Percentiles rank a stretch among this genome's conserved stretches.
phyloP scores from a whole-genome alignment of 2,888 invertebrate species.

The Chesias legatella region DNA sequence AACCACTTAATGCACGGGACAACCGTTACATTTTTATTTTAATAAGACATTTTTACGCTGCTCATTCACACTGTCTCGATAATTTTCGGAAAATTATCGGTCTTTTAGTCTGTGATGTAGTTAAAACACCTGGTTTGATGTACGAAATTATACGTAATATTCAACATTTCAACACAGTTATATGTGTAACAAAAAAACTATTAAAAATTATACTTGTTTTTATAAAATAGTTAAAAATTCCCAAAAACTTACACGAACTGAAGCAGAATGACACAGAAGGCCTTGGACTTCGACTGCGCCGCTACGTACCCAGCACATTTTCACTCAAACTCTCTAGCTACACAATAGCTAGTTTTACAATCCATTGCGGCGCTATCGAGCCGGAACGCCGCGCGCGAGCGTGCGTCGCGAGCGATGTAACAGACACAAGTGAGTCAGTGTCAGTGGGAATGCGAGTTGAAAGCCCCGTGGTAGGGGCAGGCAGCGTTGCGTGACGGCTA shows the following conservation, averaged over 20 bases:
- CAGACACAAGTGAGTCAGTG: constrained; percentile 37
- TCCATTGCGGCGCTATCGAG: constrained; percentile 54
- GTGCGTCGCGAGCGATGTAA: constrained; percentile 42
- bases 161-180: no score
- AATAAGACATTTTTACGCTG: constrained; percentile 18
- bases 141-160: no score
- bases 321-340: constrained; percentile 35
- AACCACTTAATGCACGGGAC: constrained; percentile 18
- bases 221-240: constrained; percentile 24
- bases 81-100: constrained; percentile 6
- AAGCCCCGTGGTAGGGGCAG: constrained; percentile 61
- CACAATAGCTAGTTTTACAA: constrained; percentile 33
- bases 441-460: constrained; percentile 40
- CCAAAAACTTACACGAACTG: constrained; percentile 47
- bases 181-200: no score
- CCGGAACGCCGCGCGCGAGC: constrained; percentile 35
- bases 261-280: constrained; percentile 49
- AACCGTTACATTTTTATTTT: constrained; percentile 19
- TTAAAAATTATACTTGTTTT: constrained; percentile 1
- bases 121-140: no score
- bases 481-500: constrained; percentile 66
- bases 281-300: constrained; percentile 64
- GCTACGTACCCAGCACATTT: constrained; percentile 47
- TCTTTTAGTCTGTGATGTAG: neutral
- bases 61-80: constrained; percentile 14